Evolutionary conservation across 2,888 invertebrate genomes (phyloP).

Genomic region (Lamellibrachia satsuma): DNA sequence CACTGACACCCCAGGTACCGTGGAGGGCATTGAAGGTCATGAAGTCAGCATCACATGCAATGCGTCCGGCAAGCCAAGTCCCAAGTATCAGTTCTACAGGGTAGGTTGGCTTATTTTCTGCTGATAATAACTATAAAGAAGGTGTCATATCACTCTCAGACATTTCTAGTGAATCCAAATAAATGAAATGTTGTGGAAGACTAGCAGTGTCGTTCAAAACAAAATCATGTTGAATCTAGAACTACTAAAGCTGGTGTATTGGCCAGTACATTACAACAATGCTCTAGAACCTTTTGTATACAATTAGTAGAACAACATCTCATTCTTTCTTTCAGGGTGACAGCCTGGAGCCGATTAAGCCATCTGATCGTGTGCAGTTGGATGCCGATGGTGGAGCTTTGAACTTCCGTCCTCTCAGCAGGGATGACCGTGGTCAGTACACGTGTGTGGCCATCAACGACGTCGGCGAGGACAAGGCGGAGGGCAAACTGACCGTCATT

Average conservation of each 20-base stretch:
- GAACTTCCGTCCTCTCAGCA: constrained; percentile 39
- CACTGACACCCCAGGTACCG: constrained; percentile 18
- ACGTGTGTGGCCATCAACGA: constrained; percentile 40
- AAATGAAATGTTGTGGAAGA: too few species aligned
- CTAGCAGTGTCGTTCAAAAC: too few species aligned
- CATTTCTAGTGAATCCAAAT: too few species aligned
- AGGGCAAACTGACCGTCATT: constrained; percentile 36
- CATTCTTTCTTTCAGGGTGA: constrained; percentile 18
- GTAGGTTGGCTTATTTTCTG: constrained; percentile 26
- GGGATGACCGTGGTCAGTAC: constrained; percentile 40
- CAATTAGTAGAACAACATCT: not conserved
- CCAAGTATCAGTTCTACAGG: constrained; percentile 43
- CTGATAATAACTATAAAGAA: not conserved
- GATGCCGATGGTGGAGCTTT: constrained; percentile 38
- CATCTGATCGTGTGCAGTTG: constrained; percentile 36
- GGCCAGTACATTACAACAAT: too few species aligned
- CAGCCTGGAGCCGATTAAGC: constrained; percentile 26
- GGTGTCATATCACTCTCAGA: too few species aligned
- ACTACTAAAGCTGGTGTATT: too few species aligned
- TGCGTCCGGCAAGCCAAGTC: constrained; percentile 40
- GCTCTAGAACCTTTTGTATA: not conserved
- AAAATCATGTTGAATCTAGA: too few species aligned
- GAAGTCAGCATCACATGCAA: constrained; percentile 39
- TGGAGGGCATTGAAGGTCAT: constrained; percentile 39
- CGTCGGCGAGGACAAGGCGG: constrained; percentile 33